Evolutionary conservation across 1,140 invertebrate species (phyloP).

Genomic region (Brevipalpus yothersi): DNA sequence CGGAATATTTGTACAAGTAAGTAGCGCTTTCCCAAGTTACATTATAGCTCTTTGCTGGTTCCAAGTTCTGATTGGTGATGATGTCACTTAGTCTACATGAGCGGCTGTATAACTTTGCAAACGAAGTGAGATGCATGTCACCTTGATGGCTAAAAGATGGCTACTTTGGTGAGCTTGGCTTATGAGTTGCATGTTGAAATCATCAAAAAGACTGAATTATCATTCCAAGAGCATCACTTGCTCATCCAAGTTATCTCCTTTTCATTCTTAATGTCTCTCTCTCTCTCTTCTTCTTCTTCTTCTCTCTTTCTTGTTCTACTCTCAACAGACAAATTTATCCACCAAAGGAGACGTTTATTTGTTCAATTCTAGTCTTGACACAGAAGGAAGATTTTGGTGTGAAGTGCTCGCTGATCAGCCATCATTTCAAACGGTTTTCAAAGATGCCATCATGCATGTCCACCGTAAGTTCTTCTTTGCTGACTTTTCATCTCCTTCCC

Average conservation of each 20-base stretch:
- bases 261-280: not conserved
- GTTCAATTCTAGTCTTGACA: conserved; percentile 2
- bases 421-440: conserved; percentile 51
- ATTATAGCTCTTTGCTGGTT: not conserved
- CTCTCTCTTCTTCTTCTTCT: not conserved
- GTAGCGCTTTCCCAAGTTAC: not conserved
- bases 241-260: too few species aligned
- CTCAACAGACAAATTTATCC: not conserved
- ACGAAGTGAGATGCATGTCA: not conserved
- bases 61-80: not conserved
- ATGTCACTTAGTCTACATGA: not conserved
- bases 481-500: not conserved
- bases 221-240: too few species aligned
- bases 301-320: too few species aligned
- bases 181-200: too few species aligned
- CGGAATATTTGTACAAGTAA: not conserved
- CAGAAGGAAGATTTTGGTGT: conserved; percentile 34
- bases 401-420: conserved; percentile 59
- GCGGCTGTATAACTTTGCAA: not conserved
- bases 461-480: conserved; percentile 30
- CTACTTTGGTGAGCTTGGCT: too few species aligned
- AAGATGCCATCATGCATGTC: conserved; percentile 39
- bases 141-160: not conserved
- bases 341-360: conserved; percentile 9
- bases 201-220: too few species aligned